Evolutionary conservation across 2,113 vertebrate genomes (phyloP), one percentile per base, ranked within the genome.

Genomic region (Leptobrachium leishanense): DNA sequence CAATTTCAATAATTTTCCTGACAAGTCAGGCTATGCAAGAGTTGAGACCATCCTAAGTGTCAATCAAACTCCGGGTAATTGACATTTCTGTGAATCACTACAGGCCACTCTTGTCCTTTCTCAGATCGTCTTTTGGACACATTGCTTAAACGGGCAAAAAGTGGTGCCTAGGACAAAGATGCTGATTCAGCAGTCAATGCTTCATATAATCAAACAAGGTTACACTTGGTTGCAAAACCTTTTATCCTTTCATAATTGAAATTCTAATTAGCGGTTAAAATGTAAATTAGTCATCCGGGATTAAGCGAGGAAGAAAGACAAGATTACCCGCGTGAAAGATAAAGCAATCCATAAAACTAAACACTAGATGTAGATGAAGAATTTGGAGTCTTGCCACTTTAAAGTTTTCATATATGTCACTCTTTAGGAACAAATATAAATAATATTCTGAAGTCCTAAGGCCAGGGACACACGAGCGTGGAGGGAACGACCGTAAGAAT

Each of bases 211-310:
- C 64, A 43, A 59, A 50, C 12, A n/a, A 65, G 75, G 66, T 69
- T 69, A 77, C 44, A 77, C 75, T 77, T 77, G 54, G 54, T 59
- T 57, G 75, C 75, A 44, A 55, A 69, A 59, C 75, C 53, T 69
- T 77, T 69, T 77, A 77, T 77, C 75, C 59, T 59, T 8, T 67
- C n/a, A 44, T 77, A 77, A 77, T 77, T 77, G 66, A 77, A 77
- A 69, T 77, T 77, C 50, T 77, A 77, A 77, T 77, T 77, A 77
- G 54, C 11, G 54, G 66, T 59, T 68, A 69, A 46, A 57, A 77
- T 77, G 55, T 46, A 55, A 69, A 77, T 10, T 20, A 70, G 57
- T 40, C 41, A 46, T 40, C 9, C n/a, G 55, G 50, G 31, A 54
- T 55, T 72, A n/a, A 11, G 65, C 6, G 9, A 68, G 40, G 10